phyloP scores from a whole-genome alignment of 30 jellyfish, hydroid and myxozoan species.

The Hydractinia symbiolongicarpus region DNA sequence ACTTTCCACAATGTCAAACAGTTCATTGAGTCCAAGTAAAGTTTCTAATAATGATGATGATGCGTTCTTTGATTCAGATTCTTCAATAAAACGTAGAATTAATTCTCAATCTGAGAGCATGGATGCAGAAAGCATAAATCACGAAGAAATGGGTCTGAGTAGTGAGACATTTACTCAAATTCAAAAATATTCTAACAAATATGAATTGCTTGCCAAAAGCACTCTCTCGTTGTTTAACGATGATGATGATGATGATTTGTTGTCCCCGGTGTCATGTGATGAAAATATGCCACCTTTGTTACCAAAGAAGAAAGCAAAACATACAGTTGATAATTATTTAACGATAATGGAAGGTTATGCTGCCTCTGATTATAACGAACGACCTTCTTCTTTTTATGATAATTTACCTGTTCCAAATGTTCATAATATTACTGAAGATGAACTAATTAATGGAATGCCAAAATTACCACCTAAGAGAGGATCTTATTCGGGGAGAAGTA shows the following conservation, averaged over 20 bases:
- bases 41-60: constrained; percentile 9
- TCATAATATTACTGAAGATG: constrained; percentile 70
- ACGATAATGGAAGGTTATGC: constrained; percentile 76
- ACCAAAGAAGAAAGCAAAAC: constrained; percentile 64
- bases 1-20: constrained; percentile 28
- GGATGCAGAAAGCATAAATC: constrained; percentile 53
- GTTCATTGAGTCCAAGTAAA: constrained; percentile 29
- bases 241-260: constrained; percentile 63
- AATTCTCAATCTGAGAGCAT: constrained; percentile 35
- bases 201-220: constrained; percentile 74
- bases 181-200: constrained; percentile 66
- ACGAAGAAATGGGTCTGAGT: constrained; percentile 84
- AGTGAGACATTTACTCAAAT: constrained; percentile 60
- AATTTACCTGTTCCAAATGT: constrained; percentile 92
- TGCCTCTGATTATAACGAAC: constrained; percentile 53
- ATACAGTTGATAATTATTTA: constrained; percentile 50
- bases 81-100: constrained; percentile 28
- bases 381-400: constrained; percentile 92
- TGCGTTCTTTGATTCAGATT: constrained; percentile 13
- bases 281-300: constrained; percentile 66
- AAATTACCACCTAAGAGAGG: constrained; percentile 90
- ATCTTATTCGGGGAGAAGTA: constrained; percentile 27
- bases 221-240: constrained; percentile 71
- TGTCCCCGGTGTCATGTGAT: constrained; percentile 41
- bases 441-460: constrained; percentile 70